Base-by-base conservation (phyloP, 92 coral and sea anemone genomes). In the Zoanthus solanderi region DNA sequence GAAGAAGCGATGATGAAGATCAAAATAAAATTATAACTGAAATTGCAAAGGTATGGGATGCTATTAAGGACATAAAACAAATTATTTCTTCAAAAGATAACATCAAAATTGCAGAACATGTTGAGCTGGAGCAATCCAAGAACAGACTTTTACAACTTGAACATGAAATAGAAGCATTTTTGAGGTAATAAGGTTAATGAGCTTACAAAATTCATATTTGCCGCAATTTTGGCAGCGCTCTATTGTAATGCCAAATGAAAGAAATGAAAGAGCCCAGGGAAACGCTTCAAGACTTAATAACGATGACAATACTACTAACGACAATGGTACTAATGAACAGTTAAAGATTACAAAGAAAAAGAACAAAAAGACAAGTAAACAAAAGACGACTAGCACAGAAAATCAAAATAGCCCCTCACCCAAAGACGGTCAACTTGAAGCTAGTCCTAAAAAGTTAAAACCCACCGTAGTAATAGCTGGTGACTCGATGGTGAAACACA, bases 121-220 rank as follows among this genome's bases (percentile, higher is more conserved):
- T 78, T 48, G 83, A 78, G 67, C 67, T 78, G 61, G 83, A 78
- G 83, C 83, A n/a, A 78, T 78, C 83, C 67, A 78, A 78, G 83
- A 78, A 78, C 67, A 50, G 83, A 78, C 12, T 78, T 78, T 78
- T 48, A 78, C 83, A 78, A 78, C 83, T 78, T 78, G 83, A 78
- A 78, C 61, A 78, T 78, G 67, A 78, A 78, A 78, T 78, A 78
- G 83, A 78, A 78, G 83, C 83, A 34, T 78, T 46, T 44, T 46
- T 78, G 83, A 78, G 83, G 83, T 78, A 78, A 78, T 78, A 78
- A 78, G 83, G 66, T 78, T 78, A 78, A 78, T 78, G 83, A 78
- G 83, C 37, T 78, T n/a, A 42, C 83, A 78, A 78, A 78, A 78
- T 78, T 78, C 83, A 78, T 78, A 78, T 78, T 50, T 78, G 83